Evolutionary conservation across 2,113 vertebrate genomes (phyloP), one percentile per base, ranked within the genome.

Genomic region (Miniopterus natalensis): DNA sequence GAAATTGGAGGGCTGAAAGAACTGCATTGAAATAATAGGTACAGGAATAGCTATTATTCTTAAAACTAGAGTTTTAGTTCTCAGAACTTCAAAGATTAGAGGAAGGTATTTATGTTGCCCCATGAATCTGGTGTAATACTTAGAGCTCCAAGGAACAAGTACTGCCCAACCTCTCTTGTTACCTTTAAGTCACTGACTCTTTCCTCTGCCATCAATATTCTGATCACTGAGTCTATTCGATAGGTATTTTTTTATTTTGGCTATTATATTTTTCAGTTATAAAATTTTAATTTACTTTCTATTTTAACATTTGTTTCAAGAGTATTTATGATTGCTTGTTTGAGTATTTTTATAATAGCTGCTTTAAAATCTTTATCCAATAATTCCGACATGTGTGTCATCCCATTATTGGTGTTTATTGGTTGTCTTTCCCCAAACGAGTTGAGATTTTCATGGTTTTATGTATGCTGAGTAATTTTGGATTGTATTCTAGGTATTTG

Each of bases 321-420:
- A 51, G 8, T 88, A 49, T 86, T 70, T 57, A 20, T 63, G 78
- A 92, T 91, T 84, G 85, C 71, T 74, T 80, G 23, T 68, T 88
- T 88, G 78, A 90, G 18, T 74, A 49, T 90, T 95, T 95, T 93
- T 91, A 53, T 96, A 81, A 87, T 40, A 85, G 73, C 77, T 92
- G 40, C 83, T 89, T 94, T 81, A 63, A 91, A 80, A 70, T 59
- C 25, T 87, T 92, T 36, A 36, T 85, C 42, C 42, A 21, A 25
- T 51, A 88, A 85, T 88, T 93, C 36, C 20, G 53, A 49, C 73
- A 79, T 74, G 63, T 89, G 42, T 88, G 68, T 36, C 73, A 55
- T 85, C 68, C 73, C 63, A 63, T 53, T 78, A 36, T 59, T 40
- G 65, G 25, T 65, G 9, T 29, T 81, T 88, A 18, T 73, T 71